phyloP scores from a whole-genome alignment of 2,797 vertebrate species.

The Brachyalestes nurse region DNA sequence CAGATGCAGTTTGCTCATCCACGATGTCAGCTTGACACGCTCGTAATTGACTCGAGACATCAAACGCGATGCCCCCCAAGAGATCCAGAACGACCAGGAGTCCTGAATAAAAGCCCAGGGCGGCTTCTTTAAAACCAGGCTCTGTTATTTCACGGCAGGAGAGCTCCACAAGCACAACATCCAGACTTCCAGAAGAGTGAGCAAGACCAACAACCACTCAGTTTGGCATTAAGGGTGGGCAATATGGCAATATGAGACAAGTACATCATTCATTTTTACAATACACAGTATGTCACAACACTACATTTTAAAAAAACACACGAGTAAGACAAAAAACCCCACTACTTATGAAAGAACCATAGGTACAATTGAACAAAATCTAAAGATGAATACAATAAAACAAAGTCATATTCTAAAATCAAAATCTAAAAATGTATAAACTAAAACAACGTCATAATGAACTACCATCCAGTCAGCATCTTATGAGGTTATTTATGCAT shows the following conservation, averaged over 20 bases:
- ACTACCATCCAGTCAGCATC: too few relatives aligned
- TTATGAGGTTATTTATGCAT: too few relatives aligned
- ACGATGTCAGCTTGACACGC: constrained; percentile 14
- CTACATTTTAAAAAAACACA: too few relatives aligned
- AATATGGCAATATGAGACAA: not conserved
- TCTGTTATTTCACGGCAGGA: constrained; percentile 6
- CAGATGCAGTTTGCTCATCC: not conserved
- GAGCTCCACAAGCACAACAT: constrained; percentile 20
- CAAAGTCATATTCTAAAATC: too few relatives aligned
- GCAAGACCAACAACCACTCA: not conserved
- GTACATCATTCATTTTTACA: too few relatives aligned
- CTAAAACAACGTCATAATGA: too few relatives aligned
- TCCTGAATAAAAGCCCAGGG: not conserved
- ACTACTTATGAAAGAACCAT: too few relatives aligned
- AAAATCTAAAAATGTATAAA: too few relatives aligned
- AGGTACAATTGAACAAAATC: too few relatives aligned
- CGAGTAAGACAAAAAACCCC: too few relatives aligned
- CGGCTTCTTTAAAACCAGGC: not conserved
- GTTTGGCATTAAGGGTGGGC: not conserved
- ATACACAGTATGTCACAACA: too few relatives aligned
- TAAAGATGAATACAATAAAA: too few relatives aligned
- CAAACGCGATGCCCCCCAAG: not conserved
- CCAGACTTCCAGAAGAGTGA: constrained; percentile 5
- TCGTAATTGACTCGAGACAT: constrained; percentile 9
- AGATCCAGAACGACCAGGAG: not conserved